Conservation (phyloP, 1,140 invertebrate species). For the Xylocopa sonorina region DNA sequence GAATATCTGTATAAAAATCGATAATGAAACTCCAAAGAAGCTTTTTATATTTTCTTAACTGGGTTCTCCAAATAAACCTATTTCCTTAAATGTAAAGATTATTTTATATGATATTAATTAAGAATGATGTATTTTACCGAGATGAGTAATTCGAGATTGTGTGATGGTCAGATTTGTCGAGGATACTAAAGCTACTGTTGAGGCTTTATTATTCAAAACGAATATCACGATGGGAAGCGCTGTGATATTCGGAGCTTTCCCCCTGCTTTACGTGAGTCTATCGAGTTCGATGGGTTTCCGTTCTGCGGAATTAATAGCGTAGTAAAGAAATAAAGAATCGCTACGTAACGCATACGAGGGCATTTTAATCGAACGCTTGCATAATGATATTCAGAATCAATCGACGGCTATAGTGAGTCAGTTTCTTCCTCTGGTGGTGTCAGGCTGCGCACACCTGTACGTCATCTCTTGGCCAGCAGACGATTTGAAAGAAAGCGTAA, state of each 20-base stretch:
- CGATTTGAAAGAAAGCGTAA: conserved; percentile 50
- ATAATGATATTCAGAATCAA: conserved; percentile 58
- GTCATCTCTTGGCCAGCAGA: conserved; percentile 45
- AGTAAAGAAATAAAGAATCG: background rate
- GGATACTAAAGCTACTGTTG: conserved; percentile 42
- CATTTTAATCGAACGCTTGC: background rate
- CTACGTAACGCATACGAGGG: background rate
- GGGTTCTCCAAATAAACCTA: no score
- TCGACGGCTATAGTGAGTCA: conserved; percentile 50
- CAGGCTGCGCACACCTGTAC: conserved; percentile 54
- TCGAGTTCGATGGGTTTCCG: background rate
- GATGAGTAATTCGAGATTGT: background rate
- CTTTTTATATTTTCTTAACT: no score
- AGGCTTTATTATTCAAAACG: conserved; percentile 63
- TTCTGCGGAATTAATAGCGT: background rate
- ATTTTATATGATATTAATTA: no score
- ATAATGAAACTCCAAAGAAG: no score
- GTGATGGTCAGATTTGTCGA: conserved; percentile 60
- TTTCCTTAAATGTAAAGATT: no score
- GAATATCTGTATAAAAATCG: no score
- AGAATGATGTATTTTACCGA: background rate
- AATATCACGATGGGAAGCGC: conserved; percentile 64
- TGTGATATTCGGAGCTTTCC: conserved; percentile 66
- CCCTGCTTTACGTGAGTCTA: conserved; percentile 66
- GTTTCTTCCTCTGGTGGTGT: conserved; percentile 56